phyloP scores from a whole-genome alignment of 2,797 vertebrate genomes.

The Leptodon cayanensis region DNA sequence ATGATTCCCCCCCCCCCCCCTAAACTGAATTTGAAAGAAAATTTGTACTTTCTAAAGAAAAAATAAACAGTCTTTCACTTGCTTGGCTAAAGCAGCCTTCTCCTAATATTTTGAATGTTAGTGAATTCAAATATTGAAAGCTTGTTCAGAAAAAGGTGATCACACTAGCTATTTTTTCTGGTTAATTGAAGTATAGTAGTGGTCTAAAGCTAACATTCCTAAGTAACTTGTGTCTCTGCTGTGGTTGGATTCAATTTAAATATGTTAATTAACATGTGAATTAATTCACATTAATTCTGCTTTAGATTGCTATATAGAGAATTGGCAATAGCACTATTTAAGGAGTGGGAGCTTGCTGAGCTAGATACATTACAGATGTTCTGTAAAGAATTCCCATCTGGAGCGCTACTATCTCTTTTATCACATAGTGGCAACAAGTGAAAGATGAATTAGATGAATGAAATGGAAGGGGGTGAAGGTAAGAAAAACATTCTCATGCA shows the following conservation, averaged over 20 bases:
- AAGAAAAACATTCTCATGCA: not conserved
- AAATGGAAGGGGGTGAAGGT: not conserved
- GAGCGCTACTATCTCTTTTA: not conserved
- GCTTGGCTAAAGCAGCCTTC: not conserved
- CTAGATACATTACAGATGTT: not conserved
- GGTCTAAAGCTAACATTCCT: not conserved
- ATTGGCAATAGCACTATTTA: not conserved
- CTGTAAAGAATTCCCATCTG: not conserved
- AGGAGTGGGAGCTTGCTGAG: not conserved
- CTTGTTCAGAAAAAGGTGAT: not conserved
- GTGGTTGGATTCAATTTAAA: not conserved
- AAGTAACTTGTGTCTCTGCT: not conserved
- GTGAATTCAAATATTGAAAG: not conserved
- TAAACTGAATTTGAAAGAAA: not conserved
- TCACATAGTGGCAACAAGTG: not conserved
- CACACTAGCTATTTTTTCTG: not conserved
- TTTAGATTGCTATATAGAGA: not conserved
- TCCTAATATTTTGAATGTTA: not conserved
- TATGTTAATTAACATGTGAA: not conserved
- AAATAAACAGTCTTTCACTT: not conserved
- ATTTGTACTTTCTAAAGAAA: not conserved
- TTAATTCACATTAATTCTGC: not conserved
- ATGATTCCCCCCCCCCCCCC: not conserved
- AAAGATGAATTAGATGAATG: not conserved
- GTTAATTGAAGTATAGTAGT: not conserved